Evolutionary conservation across 2,797 vertebrate genomes (phyloP).

Genomic region (Mormyrus proboscirostris): DNA sequence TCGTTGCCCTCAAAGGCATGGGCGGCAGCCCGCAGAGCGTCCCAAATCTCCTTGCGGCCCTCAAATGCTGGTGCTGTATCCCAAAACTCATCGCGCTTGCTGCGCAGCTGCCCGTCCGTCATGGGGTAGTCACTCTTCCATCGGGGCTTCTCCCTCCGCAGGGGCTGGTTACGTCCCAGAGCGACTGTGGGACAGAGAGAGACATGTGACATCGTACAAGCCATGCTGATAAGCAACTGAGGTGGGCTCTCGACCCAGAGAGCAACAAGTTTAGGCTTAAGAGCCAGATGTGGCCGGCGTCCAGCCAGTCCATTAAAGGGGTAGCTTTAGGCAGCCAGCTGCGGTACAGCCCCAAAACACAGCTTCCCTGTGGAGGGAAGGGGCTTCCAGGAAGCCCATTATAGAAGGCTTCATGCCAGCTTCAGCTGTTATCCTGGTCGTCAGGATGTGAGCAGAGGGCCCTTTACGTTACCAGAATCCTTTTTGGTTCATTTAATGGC

Average conservation of each 20-base stretch:
- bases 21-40: slow-evolving; percentile 70
- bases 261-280: neutral
- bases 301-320: neutral
- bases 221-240: neutral
- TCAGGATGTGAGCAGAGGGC: neutral
- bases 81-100: slow-evolving; percentile 76
- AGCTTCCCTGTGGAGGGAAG: neutral
- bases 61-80: slow-evolving; percentile 73
- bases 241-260: neutral
- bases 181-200: slow-evolving; percentile 52
- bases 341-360: neutral
- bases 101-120: slow-evolving; percentile 71
- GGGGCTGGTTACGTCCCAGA: slow-evolving; percentile 71
- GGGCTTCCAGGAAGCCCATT: neutral
- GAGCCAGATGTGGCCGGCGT: neutral
- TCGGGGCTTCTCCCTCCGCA: slow-evolving; percentile 74
- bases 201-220: neutral
- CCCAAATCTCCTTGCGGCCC: slow-evolving; percentile 76
- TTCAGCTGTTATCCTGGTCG: neutral
- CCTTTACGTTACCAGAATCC: neutral
- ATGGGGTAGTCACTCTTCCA: slow-evolving; percentile 76
- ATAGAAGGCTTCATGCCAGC: neutral
- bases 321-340: neutral
- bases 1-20: slow-evolving; percentile 75
- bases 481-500: neutral